A percentile compares a stretch with the other conserved stretches of the same genome.
These are phyloP conservation scores for Montipora capitata DNA, from an alignment of 92 coral and sea anemone species.

Conservation along the genomic window DNA sequence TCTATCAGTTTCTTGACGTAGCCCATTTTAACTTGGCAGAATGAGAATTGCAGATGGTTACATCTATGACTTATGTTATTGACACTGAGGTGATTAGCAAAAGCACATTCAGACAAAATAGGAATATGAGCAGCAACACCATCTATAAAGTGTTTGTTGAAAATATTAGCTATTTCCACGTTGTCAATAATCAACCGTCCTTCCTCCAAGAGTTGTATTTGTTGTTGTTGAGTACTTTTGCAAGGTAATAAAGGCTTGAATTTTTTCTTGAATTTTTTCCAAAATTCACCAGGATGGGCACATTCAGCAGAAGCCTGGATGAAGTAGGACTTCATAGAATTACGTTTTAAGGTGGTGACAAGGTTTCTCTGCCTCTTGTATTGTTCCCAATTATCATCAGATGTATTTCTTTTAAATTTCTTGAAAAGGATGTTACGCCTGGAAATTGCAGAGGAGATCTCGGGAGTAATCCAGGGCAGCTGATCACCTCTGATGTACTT, in stretches of 20 bases:
- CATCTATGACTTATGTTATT: conserved; percentile 33
- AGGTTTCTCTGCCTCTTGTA: conserved; percentile 55
- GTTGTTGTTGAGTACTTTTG: conserved; percentile 28
- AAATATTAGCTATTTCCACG: conserved; percentile 36
- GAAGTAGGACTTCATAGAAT: conserved; percentile 32
- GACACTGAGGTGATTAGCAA: conserved; percentile 44
- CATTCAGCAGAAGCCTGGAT: conserved; percentile 47
- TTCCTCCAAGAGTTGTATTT: conserved; percentile 48
- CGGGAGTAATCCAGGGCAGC: conserved; percentile 69
- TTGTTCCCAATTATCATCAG: conserved; percentile 37
- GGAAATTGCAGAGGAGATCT: conserved; percentile 36
- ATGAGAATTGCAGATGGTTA: conserved; percentile 23
- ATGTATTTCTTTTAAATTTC: conserved; percentile 22
- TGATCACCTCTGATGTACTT: conserved; percentile 41
- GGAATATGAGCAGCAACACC: conserved; percentile 34
- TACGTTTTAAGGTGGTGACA: conserved; percentile 38
- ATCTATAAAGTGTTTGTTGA: conserved; percentile 39
- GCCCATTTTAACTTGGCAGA: conserved; percentile 29
- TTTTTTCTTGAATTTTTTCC: conserved; percentile 66
- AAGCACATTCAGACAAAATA: conserved; percentile 1
- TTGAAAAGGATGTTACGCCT: conserved; percentile 34
- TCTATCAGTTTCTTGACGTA: conserved; percentile 27
- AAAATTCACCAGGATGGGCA: conserved; percentile 55
- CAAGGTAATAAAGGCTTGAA: conserved; percentile 56
- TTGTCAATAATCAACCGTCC: conserved; percentile 39